Evolutionary conservation across 37 sponge, comb jelly and placozoan genomes (phyloP), one percentile per base, ranked within the genome.

Genomic region (Petrosia ficiformis): DNA sequence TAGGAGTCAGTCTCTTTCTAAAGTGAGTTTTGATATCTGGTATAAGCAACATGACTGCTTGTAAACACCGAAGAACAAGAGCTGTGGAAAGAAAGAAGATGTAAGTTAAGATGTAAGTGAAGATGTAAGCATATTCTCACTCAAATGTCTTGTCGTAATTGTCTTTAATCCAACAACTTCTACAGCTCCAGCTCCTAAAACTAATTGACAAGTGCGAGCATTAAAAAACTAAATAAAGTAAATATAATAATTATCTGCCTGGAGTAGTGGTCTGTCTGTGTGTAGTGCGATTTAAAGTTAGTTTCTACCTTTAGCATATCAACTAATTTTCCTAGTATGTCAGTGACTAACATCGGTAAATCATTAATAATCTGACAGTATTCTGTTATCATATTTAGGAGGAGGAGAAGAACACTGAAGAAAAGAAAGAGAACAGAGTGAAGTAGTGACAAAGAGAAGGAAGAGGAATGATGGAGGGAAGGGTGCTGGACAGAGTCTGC

Each of bases 101-200:
- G 35, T 36, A 8, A 74, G 3, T 61, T 21, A 26, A 79, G 39
- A 31, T 36, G 52, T 34, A 44, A 64, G 67, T 29, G 48, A 2
- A 44, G 32, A 30, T 28, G 52, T 22, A 39, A 1, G 57, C 5
- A 29, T 52, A 21, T 33, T 1, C 63, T 38, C 72, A 86, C 95
- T 91, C 30, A 98, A 39, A 76, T 98, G 99, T 72, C 94, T 84
- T 29, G 99, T 85, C 42, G 99, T 95, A 70, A 98, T 98, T 71
- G 87, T 92, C 89, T 95, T 98, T 24, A 98, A 71, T 8, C 96
- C 96, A 10, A 95, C 84, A 44, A 83, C 72, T 39, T 81, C 74
- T 42, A 95, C 76, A 10, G 96, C 99, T 0, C 94, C 99, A 39
- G 99, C 99, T 44, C 90, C 94, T 28, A 98, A 81, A 8, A 98